These are phyloP conservation scores for Helicoverpa zea DNA, from an alignment of 1,140 invertebrate species.

Conservation along the genomic window DNA sequence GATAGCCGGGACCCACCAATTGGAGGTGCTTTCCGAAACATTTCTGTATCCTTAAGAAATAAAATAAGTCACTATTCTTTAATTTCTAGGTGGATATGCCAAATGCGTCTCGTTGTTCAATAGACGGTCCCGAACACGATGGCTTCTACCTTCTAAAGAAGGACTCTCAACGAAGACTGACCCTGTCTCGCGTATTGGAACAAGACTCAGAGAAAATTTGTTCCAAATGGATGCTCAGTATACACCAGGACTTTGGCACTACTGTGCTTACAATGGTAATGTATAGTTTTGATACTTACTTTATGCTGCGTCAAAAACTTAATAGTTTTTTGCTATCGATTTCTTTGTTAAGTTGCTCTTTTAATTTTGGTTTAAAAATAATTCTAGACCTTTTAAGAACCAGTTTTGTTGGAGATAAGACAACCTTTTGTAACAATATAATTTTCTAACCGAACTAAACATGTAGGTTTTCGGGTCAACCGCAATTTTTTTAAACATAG, in stretches of 20 bases:
- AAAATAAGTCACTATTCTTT: too few relatives aligned
- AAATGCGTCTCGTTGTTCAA: constrained; percentile 77
- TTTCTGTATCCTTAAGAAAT: too few relatives aligned
- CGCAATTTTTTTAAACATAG: too few relatives aligned
- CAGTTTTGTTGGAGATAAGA: too few relatives aligned
- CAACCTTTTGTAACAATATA: too few relatives aligned
- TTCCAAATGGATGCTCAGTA: constrained; percentile 93
- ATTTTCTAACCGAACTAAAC: too few relatives aligned
- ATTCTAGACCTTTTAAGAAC: too few relatives aligned
- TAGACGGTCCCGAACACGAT: constrained; percentile 91
- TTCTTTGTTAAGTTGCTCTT: not conserved
- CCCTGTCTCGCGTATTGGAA: constrained; percentile 95
- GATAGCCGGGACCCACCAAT: too few relatives aligned
- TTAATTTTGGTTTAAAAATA: not conserved
- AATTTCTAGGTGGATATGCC: constrained; percentile 79
- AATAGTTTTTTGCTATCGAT: too few relatives aligned
- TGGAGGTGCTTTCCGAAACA: too few relatives aligned
- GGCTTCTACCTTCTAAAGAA: constrained; percentile 99
- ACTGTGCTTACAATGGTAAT: constrained; percentile 87
- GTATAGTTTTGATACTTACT: constrained; percentile 13
- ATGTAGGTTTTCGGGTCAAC: too few relatives aligned
- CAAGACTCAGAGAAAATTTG: constrained; percentile 96
- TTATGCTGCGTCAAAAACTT: too few relatives aligned
- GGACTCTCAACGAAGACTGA: constrained; percentile 97
- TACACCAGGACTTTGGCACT: constrained; percentile 90